phyloP scores from a whole-genome alignment of 1,140 invertebrate species.

The Grapholita molesta region DNA sequence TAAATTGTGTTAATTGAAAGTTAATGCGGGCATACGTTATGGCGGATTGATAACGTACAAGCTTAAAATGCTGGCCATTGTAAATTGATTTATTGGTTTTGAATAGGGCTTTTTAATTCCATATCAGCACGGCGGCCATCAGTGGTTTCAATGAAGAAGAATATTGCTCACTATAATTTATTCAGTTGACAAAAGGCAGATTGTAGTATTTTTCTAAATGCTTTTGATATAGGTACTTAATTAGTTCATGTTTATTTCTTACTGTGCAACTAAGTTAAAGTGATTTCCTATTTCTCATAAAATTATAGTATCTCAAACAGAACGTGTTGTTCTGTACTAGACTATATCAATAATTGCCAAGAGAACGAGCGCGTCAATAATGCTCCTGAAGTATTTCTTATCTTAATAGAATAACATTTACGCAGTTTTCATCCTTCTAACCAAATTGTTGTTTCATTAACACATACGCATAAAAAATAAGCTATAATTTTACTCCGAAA shows the following conservation, averaged over 20 bases:
- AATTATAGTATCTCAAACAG: background rate
- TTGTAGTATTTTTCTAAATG: no score
- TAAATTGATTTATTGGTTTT: background rate
- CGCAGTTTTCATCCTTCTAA: background rate
- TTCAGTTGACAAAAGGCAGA: no score
- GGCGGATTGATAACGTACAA: constrained; percentile 2
- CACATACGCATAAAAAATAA: background rate
- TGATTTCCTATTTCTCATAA: background rate
- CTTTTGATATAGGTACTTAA: no score
- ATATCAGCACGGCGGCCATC: no score
- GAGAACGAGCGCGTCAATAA: background rate
- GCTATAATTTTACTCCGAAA: background rate
- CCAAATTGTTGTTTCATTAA: background rate
- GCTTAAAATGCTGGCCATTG: background rate
- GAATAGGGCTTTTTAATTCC: background rate
- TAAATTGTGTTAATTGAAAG: constrained; percentile 69
- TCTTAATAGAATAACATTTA: background rate
- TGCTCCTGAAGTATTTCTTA: background rate
- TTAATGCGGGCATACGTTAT: constrained; percentile 57
- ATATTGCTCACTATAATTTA: no score
- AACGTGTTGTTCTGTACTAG: background rate
- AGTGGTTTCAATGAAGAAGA: no score
- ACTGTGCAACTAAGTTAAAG: no score
- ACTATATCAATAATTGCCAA: background rate
- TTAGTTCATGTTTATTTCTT: no score